A percentile compares a stretch with the other conserved stretches of the same genome.
Conservation (phyloP, 2,888 invertebrate species). For the Lysandra bellargus region DNA sequence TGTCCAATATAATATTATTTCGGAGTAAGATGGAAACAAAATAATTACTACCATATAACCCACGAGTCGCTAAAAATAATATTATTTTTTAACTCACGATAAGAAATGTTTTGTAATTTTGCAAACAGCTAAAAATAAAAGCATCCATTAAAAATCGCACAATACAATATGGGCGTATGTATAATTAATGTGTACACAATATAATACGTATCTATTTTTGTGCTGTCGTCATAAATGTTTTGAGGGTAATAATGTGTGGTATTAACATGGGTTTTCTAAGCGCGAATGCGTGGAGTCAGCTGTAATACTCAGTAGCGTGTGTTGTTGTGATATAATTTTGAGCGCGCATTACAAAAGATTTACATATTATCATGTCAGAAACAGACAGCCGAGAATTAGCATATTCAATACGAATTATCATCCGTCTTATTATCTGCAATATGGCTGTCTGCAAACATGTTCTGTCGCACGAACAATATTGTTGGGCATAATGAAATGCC, state of each 20-base stretch:
- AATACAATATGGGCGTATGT: too few relatives aligned
- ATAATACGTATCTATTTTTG: background rate
- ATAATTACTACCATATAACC: background rate
- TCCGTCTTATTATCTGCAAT: conserved; percentile 32
- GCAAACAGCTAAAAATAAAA: too few relatives aligned
- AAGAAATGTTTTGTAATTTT: too few relatives aligned
- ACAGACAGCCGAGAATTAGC: conserved; percentile 38
- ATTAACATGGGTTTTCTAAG: background rate
- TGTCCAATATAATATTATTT: background rate
- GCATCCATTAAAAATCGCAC: too few relatives aligned
- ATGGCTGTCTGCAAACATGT: conserved; percentile 28
- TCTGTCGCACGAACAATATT: conserved; percentile 11
- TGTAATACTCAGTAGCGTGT: conserved; percentile 32
- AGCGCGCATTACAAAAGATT: conserved; percentile 39
- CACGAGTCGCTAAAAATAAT: background rate
- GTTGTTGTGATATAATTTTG: conserved; percentile 40
- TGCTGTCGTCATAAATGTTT: background rate
- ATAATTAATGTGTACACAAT: too few relatives aligned
- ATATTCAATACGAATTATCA: conserved; percentile 40
- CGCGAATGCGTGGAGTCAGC: conserved; percentile 9
- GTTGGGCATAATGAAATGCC: conserved; percentile 11
- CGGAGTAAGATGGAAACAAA: background rate
- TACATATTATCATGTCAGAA: conserved; percentile 39
- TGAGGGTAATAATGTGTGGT: background rate
- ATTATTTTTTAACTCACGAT: background rate